Conservation (phyloP, 2,113 vertebrate species). For the Amblyopsis rosae region DNA sequence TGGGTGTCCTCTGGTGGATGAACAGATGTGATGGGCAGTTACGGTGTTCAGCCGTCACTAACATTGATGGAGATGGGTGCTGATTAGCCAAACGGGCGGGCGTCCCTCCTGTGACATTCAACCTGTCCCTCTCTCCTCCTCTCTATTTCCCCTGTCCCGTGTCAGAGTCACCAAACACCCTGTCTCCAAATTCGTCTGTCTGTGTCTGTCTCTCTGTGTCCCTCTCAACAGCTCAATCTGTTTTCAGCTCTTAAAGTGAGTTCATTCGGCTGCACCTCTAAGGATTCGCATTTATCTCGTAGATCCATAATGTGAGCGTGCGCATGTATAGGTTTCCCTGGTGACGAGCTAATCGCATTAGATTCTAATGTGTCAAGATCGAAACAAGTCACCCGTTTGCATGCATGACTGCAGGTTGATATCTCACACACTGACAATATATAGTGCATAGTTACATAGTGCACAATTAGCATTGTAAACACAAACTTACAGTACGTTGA, state of each 20-base stretch:
- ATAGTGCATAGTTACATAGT: no score
- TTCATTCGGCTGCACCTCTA: not conserved
- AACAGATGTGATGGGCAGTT: no score
- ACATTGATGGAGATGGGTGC: no score
- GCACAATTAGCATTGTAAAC: no score
- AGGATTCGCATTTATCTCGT: not conserved
- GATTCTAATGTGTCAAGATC: constrained; percentile 15
- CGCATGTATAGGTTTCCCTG: not conserved
- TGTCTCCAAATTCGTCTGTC: no score
- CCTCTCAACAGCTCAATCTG: not conserved
- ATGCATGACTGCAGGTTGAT: constrained; percentile 2
- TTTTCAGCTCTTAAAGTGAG: not conserved
- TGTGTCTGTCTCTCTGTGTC: no score
- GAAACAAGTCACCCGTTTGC: constrained; percentile 16
- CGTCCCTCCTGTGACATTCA: not conserved
- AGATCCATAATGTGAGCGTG: not conserved
- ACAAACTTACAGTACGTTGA: no score
- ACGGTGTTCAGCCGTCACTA: no score
- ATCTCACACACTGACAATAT: not conserved
- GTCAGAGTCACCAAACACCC: no score
- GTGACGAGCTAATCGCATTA: constrained; percentile 8
- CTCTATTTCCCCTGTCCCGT: no score
- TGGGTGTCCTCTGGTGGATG: no score
- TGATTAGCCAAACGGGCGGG: no score
- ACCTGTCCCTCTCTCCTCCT: not conserved